Evolutionary conservation across 1,140 invertebrate genomes (phyloP).

Genomic region (honey bee (Apis mellifera)): DNA sequence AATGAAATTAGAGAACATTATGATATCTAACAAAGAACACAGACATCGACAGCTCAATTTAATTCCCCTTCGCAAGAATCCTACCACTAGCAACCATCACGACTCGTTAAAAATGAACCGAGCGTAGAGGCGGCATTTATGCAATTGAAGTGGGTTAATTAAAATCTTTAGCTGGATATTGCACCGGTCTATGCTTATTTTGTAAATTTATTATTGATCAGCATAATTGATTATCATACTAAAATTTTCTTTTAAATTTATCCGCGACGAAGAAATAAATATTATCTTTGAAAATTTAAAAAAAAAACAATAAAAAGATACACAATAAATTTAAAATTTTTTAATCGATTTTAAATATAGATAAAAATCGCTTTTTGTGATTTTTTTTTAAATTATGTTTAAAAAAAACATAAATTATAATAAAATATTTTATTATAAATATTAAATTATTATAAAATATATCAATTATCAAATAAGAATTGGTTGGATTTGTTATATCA

Average conservation of each 20-base stretch:
- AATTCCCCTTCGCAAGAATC: slow-evolving; percentile 38
- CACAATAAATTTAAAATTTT: no score
- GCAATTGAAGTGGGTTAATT: slow-evolving; percentile 55
- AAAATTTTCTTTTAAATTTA: neutral
- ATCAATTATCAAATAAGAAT: no score
- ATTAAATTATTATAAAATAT: no score
- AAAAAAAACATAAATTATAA: no score
- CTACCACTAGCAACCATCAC: neutral
- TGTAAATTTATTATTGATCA: slow-evolving; percentile 34
- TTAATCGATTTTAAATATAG: no score
- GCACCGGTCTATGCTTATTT: slow-evolving; percentile 8
- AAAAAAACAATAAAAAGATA: neutral
- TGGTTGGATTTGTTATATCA: no score
- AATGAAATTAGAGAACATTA: slow-evolving; percentile 47
- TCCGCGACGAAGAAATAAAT: neutral
- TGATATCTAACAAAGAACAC: slow-evolving; percentile 52
- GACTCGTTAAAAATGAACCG: slow-evolving; percentile 45
- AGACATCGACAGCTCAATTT: slow-evolving; percentile 46
- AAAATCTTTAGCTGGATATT: slow-evolving; percentile 44
- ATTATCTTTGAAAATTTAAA: neutral
- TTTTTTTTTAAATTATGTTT: no score
- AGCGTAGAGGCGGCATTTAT: slow-evolving; percentile 10
- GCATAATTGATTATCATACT: neutral
- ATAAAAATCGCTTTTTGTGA: no score
- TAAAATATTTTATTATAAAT: no score